Evolutionary conservation across 2,888 invertebrate species (phyloP).

Genomic region (Stegophylla sp.): DNA sequence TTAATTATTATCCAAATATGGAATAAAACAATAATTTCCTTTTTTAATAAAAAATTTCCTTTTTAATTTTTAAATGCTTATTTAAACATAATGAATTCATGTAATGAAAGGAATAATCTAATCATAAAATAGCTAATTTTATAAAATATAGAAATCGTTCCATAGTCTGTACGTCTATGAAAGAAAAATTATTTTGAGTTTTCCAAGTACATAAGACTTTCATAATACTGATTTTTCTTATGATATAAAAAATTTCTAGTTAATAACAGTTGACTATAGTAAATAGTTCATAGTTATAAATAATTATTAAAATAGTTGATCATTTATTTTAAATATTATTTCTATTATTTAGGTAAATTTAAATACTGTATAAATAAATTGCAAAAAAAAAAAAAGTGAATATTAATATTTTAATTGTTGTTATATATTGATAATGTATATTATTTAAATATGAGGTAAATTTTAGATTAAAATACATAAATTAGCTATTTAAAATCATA

Average conservation of each 20-base stretch:
- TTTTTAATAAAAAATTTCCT: neutral
- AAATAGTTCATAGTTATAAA: constrained; percentile 5
- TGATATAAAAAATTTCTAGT: too few relatives aligned
- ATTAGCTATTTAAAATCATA: constrained; percentile 66
- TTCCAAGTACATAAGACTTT: too few relatives aligned
- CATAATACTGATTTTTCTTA: too few relatives aligned
- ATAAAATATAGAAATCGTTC: too few relatives aligned
- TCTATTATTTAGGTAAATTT: too few relatives aligned
- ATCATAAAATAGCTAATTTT: neutral
- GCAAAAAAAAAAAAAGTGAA: constrained; percentile 22
- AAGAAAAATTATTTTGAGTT: too few relatives aligned
- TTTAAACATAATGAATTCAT: neutral
- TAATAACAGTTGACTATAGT: neutral
- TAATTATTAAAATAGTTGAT: constrained; percentile 26
- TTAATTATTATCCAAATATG: neutral
- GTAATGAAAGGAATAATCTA: constrained; percentile 7
- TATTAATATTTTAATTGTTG: too few relatives aligned
- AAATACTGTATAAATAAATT: constrained; percentile 17
- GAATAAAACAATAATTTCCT: neutral
- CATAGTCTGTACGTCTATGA: too few relatives aligned
- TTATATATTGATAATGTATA: constrained; percentile 8
- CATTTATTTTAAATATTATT: constrained; percentile 44
- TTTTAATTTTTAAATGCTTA: neutral
- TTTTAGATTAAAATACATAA: neutral
- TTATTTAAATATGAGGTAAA: neutral